Conservation (phyloP, 2,113 vertebrate genomes). For the Malurus cyaneus region DNA sequence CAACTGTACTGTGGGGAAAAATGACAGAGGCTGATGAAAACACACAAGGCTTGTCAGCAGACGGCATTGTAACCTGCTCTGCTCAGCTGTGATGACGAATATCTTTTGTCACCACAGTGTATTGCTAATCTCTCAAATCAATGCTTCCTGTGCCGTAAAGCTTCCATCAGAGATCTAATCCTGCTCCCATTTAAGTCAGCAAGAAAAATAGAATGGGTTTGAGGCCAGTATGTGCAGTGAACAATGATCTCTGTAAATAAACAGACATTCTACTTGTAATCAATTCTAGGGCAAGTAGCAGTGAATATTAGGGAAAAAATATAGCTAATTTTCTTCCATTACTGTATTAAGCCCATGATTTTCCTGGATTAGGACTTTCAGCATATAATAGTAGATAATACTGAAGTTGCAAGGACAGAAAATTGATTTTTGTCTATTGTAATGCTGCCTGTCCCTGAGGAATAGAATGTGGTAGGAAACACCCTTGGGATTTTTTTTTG, state of each 20-base stretch:
- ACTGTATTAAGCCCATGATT: background rate
- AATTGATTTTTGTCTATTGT: background rate
- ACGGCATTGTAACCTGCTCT: background rate
- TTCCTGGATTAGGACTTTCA: background rate
- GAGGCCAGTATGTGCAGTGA: background rate
- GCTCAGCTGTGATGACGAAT: background rate
- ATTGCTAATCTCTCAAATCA: slow-evolving; percentile 12
- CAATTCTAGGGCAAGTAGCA: background rate
- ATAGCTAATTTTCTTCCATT: background rate
- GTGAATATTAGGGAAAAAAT: background rate
- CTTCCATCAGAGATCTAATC: slow-evolving; percentile 6
- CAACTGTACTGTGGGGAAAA: background rate
- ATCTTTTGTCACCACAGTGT: background rate
- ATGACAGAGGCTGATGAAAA: background rate
- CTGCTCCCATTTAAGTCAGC: background rate
- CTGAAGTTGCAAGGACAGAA: background rate
- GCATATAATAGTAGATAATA: background rate
- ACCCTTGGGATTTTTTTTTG: background rate
- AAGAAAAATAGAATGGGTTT: background rate
- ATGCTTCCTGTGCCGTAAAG: background rate
- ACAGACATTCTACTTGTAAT: background rate
- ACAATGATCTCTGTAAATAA: slow-evolving; percentile 5
- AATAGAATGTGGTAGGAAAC: background rate
- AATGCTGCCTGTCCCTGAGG: background rate
- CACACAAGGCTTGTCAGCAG: background rate